Evolutionary conservation across 2,113 vertebrate genomes (phyloP), one percentile per base, ranked within the genome.

Genomic region (Pelusios castaneus): DNA sequence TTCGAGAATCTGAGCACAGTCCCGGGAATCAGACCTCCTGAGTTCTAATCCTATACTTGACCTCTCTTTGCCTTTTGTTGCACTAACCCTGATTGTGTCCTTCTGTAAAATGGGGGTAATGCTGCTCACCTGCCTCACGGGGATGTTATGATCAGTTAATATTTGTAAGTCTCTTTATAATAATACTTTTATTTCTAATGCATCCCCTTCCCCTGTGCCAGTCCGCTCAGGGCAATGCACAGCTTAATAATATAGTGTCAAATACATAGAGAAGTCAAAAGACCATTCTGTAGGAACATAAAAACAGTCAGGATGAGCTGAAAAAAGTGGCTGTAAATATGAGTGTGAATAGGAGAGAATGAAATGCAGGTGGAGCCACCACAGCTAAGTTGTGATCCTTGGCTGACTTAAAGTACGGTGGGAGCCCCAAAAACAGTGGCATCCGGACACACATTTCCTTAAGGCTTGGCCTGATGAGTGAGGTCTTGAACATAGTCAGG

Each of bases 391-490:
- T 17, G 49, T 54, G 70, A 16, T 47, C 3, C 0, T 49, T 95
- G 70, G 24, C 70, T 75, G 84, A 12, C 79, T 79, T 79, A 84
- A 93, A 52, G 63, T 84, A 86, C 45, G 51, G 49, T 54, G 31
- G 47, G n/a, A 84, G 49, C 49, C 38, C 80, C n/a, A n/a, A 83
- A 76, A 85, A 86, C 85, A 54, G 93, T 73, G 89, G 75, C 94
- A 58, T 27, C 92, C 92, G 86, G 93, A 58, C 49, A 89, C 90
- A 84, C 67, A 92, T 49, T 70, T 82, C 82, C 41, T 94, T 94
- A 92, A 97, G 92, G 73, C 67, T 84, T n/a, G 89, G 27, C 80
- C 95, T 94, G 92, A 51, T 87, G 95, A 95, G 87, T n/a, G 85
- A 96, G 75, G 49, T 95, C 85, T 55, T 83, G 90, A 58, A 49